Evolutionary conservation across 2,113 vertebrate genomes (phyloP), one percentile per base, ranked within the genome.

Genomic region (Paratilapia polleni): DNA sequence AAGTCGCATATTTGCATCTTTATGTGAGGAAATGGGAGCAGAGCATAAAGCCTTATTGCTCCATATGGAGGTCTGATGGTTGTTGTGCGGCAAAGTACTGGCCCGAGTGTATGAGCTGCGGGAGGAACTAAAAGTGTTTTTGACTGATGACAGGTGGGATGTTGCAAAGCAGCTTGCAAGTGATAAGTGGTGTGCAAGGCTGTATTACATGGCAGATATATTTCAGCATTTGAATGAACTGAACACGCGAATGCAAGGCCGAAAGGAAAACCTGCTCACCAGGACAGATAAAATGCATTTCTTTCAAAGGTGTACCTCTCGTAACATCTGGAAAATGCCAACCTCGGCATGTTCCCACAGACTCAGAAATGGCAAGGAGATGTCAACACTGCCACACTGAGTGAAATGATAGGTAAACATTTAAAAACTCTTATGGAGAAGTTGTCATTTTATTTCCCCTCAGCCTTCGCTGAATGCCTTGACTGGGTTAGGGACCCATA

Each of bases 21-120:
- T n/a, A 31, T 36, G 60, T 38, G n/a, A 81, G 38, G 38, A 73
- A 63, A 19, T 63, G 3, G 3, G 34, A 20, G 20, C 2, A 1
- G 17, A 6, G 60, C 0, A 4, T 62, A 36, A n/a, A 1, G 2
- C 61, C 31, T 63, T 24, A 63, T 63, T 63, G 61, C 61, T 63
- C 61, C 61, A 36, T 62, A 9, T 8, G n/a, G 56, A 70, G 14
- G 56, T 84, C 31, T 15, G 17, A 17, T 74, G 77, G 77, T 63
- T 88, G 63, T 80, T 36, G 1, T 57, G 31, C 7, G 68, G 78
- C 47, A 84, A 85, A 22, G 77, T 80, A 6, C 38, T 90, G 78
- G 28, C 56, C 43, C 6, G 8, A n/a, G 78, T 79, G 74, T 85
- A 80, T 82, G 81, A 84, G 54, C 6, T 38, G 6, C 36, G 8